These are phyloP conservation scores for Catharus fuscescens DNA, from an alignment of 2,113 vertebrate species.

Conservation along the genomic window DNA sequence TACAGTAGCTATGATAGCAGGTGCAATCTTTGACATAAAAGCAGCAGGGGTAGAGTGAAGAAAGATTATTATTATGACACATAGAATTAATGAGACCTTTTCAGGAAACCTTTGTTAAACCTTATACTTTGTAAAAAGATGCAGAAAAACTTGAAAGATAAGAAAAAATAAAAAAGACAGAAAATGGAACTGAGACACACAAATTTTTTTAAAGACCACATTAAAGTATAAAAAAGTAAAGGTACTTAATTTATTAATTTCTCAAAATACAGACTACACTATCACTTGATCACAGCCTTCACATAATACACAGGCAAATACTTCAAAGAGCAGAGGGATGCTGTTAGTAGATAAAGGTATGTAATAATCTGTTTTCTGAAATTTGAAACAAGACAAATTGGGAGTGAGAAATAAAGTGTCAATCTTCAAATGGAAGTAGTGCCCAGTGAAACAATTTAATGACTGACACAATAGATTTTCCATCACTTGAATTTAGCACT, in stretches of 20 bases:
- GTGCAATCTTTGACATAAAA: slow-evolving; percentile 19
- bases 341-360: neutral
- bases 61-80: slow-evolving; percentile 9
- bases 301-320: neutral
- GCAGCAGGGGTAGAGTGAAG: neutral
- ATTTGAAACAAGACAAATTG: neutral
- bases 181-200: neutral
- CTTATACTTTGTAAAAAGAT: neutral
- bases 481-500: slow-evolving; percentile 1
- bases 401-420: neutral
- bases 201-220: neutral
- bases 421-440: neutral
- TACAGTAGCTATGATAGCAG: neutral
- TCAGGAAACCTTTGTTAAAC: neutral
- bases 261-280: neutral
- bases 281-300: neutral
- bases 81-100: slow-evolving; percentile 33
- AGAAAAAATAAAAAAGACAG: rapidly evolving
- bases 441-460: neutral
- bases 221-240: neutral
- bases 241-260: neutral
- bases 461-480: slow-evolving; percentile 26
- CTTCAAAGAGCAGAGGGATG: neutral
- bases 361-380: neutral
- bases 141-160: neutral